Percentiles rank a stretch among this genome's conserved stretches.
These are phyloP conservation scores for Drosophila hamatofila DNA, from an alignment of 2,888 invertebrate genomes.

Conservation along the genomic window DNA sequence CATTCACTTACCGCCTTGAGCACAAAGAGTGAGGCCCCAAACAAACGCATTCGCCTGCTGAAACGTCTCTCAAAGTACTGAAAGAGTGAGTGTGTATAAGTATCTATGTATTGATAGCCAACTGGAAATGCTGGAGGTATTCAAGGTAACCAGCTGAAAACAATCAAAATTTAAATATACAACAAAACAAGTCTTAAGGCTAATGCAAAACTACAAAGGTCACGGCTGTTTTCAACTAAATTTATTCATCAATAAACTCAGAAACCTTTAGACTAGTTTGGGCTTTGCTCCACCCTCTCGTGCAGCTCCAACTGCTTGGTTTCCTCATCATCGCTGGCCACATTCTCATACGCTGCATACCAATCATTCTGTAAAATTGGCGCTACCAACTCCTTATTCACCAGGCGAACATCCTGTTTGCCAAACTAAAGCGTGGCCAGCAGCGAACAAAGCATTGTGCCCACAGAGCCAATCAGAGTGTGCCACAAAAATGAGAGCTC, in stretches of 20 bases:
- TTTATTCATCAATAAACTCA: constrained; percentile 14
- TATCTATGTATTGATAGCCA: constrained; percentile 4
- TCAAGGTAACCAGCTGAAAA: constrained; percentile 10
- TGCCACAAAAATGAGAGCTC: constrained; percentile 91
- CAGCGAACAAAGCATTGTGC: constrained; percentile 87
- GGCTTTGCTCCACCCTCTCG: not conserved
- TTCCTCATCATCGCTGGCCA: constrained; percentile 21
- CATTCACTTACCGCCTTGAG: constrained; percentile 88
- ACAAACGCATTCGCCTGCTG: constrained; percentile 89
- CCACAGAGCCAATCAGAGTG: constrained; percentile 87
- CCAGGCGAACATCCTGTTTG: constrained; percentile 86
- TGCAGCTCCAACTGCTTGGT: constrained; percentile 25
- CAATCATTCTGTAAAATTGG: constrained; percentile 87
- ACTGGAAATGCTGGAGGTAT: not conserved
- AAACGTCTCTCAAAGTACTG: constrained; percentile 91
- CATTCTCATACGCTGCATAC: constrained; percentile 82
- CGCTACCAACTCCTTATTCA: constrained; percentile 88
- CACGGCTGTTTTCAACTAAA: not conserved
- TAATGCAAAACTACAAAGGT: constrained; percentile 39
- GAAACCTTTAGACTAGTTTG: too few species aligned
- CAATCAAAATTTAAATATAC: not conserved
- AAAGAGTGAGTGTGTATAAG: constrained; percentile 68
- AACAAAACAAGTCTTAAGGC: constrained; percentile 5
- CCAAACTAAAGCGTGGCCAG: constrained; percentile 87
- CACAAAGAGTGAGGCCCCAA: constrained; percentile 89